phyloP scores from a whole-genome alignment of 2,113 vertebrate genomes.

The Bos javanicus region DNA sequence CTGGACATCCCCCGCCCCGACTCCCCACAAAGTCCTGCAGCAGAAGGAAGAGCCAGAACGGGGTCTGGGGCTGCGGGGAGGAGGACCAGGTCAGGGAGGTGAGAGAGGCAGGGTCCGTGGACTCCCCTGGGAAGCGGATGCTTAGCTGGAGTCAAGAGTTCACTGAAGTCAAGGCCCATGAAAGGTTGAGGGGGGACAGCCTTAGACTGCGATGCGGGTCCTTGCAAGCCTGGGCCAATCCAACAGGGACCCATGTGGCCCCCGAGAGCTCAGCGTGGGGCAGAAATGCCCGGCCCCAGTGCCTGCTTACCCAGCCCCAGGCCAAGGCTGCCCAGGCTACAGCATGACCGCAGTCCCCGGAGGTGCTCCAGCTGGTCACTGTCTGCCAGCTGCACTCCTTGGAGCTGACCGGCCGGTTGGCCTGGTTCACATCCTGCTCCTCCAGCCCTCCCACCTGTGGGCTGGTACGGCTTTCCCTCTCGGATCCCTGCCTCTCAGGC shows the following conservation, averaged over 20 bases:
- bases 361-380: background rate
- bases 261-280: background rate
- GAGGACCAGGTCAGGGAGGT: background rate
- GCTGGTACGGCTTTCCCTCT: background rate
- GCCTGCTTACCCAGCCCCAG: background rate
- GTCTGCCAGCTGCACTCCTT: background rate
- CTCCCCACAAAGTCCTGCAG: background rate
- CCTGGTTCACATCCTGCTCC: background rate
- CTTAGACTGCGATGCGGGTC: background rate
- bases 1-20: background rate
- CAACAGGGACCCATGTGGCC: background rate
- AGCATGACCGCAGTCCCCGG: fast-evolving
- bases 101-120: background rate
- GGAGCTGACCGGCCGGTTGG: fast-evolving
- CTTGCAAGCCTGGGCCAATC: background rate
- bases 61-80: background rate
- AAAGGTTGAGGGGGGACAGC: background rate
- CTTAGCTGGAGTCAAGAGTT: background rate
- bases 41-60: background rate
- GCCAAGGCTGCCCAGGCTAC: background rate
- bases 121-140: background rate
- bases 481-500: background rate
- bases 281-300: background rate
- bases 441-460: background rate
- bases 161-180: background rate